These are phyloP conservation scores for Melanerpes formicivorus DNA, from an alignment of 2,113 vertebrate species.

Conservation along the genomic window DNA sequence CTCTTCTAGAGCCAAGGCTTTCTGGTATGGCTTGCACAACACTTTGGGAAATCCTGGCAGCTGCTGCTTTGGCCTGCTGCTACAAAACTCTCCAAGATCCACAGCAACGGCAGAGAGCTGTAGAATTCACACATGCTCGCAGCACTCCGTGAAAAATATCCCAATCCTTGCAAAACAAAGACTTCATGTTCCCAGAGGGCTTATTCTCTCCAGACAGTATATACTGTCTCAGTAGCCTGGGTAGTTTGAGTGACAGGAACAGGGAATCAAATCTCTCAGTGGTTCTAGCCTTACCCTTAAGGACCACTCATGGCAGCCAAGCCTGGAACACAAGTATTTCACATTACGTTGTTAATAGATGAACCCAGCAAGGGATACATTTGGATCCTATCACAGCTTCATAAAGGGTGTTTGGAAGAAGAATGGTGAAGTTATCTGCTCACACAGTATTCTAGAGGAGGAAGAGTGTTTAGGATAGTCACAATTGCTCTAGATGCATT, in stretches of 20 bases:
- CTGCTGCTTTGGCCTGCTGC: neutral
- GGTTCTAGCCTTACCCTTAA: neutral
- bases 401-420: neutral
- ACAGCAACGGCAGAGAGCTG: neutral
- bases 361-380: neutral
- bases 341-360: neutral
- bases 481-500: constrained; percentile 6
- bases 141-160: neutral
- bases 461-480: neutral
- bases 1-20: constrained; percentile 5
- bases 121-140: neutral
- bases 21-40: neutral
- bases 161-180: neutral
- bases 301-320: neutral
- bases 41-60: neutral
- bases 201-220: neutral
- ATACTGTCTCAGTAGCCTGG: neutral
- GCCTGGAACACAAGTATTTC: neutral
- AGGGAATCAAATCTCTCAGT: neutral
- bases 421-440: neutral
- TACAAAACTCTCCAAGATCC: neutral
- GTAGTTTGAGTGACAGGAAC: neutral
- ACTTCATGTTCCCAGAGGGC: neutral
- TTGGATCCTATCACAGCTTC: neutral
- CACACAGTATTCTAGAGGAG: neutral